A percentile compares a stretch with the other conserved stretches of the same genome.
Conservation (phyloP, 53 echinoderm and acorn worm genomes). For the Hippasteria phrygiana region DNA sequence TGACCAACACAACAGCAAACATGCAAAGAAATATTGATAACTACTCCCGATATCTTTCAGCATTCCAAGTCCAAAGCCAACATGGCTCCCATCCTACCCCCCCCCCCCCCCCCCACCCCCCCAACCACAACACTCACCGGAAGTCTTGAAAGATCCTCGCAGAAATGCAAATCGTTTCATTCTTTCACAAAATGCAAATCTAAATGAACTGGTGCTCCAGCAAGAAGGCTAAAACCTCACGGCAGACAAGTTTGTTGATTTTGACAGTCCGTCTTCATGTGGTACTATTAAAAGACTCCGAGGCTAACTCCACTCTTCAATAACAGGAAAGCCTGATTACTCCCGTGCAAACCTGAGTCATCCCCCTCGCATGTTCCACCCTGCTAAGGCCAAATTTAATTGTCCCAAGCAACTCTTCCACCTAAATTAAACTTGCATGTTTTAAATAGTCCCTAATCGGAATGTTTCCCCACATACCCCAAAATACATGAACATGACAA, state of each 20-base stretch:
- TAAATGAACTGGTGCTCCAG: not conserved
- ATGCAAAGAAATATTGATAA: too few species aligned
- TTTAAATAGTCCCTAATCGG: too few species aligned
- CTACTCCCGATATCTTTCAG: too few species aligned
- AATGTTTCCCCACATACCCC: too few species aligned
- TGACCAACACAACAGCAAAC: too few species aligned
- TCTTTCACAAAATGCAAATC: not conserved
- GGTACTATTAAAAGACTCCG: not conserved
- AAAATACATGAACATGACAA: too few species aligned
- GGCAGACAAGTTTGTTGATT: constrained; percentile 22
- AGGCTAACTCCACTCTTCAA: constrained; percentile 4
- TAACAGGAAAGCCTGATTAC: constrained; percentile 53
- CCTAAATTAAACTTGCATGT: not conserved
- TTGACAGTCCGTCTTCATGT: not conserved
- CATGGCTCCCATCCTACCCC: not conserved
- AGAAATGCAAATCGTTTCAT: constrained; percentile 53
- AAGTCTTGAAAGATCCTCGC: constrained; percentile 34
- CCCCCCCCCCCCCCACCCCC: not conserved
- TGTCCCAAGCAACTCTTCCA: not conserved
- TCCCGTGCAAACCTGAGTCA: constrained; percentile 21
- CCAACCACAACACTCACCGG: constrained; percentile 6
- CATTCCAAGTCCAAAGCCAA: too few species aligned
- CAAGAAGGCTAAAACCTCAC: not conserved
- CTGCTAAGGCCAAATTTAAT: not conserved
- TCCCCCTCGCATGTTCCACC: constrained; percentile 23